phyloP scores from a whole-genome alignment of 2,797 vertebrate species.

The Peromyscus aztecus region DNA sequence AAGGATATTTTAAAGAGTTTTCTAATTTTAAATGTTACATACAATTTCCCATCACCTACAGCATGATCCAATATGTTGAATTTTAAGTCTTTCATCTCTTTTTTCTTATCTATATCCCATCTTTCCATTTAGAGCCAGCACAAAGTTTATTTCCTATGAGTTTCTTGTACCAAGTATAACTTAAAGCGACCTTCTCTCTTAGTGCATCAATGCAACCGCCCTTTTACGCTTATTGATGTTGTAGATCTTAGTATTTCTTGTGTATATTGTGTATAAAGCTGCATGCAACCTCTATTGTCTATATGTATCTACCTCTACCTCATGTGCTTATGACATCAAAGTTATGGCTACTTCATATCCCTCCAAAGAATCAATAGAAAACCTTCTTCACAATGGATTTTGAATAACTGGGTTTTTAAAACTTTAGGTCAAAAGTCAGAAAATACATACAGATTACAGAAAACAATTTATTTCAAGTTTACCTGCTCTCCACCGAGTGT shows the following conservation, averaged over 20 bases:
- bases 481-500: constrained; percentile 96
- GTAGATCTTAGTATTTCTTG: not conserved
- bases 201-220: not conserved
- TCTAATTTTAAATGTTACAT: not conserved
- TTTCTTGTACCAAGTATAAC: not conserved
- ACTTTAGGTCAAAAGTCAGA: not conserved
- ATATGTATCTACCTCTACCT: not conserved
- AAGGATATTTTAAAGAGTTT: not conserved
- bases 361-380: not conserved
- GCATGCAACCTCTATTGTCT: not conserved
- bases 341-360: not conserved
- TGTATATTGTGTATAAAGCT: not conserved
- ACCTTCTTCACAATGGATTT: not conserved
- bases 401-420: not conserved
- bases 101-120: not conserved
- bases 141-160: not conserved
- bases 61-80: not conserved
- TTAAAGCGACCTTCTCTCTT: not conserved
- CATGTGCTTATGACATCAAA: not conserved
- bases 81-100: not conserved
- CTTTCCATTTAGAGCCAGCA: not conserved
- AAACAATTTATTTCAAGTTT: constrained; percentile 34
- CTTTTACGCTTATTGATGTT: not conserved
- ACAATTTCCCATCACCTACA: not conserved
- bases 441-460: not conserved